Conservation (phyloP, 2,113 vertebrate genomes). For the Nannobrachium achirus region DNA sequence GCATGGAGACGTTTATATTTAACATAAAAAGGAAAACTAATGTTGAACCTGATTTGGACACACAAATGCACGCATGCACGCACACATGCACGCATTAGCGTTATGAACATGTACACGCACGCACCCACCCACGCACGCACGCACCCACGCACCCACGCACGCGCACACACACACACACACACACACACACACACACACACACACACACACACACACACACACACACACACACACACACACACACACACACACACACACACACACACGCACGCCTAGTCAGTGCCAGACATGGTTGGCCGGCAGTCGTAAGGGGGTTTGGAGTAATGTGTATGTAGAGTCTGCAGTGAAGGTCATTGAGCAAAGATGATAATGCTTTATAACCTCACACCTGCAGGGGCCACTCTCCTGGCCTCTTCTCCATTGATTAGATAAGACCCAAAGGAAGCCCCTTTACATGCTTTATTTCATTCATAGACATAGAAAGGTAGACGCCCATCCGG, state of each 20-base stretch:
- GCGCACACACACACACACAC: constrained; percentile 9
- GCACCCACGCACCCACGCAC: too few species aligned
- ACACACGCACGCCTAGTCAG: neutral
- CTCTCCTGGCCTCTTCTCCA: constrained; percentile 19
- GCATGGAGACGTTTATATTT: constrained; percentile 36
- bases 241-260: constrained; percentile 12
- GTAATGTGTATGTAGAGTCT: constrained; percentile 16
- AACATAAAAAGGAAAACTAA: constrained; percentile 38
- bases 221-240: constrained; percentile 7
- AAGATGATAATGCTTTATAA: neutral
- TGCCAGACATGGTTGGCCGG: neutral
- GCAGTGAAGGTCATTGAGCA: constrained; percentile 10
- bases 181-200: constrained; percentile 1
- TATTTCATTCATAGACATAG: too few species aligned
- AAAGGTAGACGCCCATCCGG: too few species aligned
- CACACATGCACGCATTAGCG: neutral
- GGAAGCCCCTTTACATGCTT: too few species aligned
- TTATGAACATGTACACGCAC: neutral
- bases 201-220: neutral
- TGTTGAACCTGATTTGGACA: constrained; percentile 23
- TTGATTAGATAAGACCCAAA: constrained; percentile 21
- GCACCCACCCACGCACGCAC: too few species aligned
- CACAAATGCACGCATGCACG: neutral
- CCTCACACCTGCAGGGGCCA: constrained; percentile 29
- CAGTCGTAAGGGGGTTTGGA: neutral